phyloP scores from a whole-genome alignment of 1,140 invertebrate species.

The Megalonaias nervosa region DNA sequence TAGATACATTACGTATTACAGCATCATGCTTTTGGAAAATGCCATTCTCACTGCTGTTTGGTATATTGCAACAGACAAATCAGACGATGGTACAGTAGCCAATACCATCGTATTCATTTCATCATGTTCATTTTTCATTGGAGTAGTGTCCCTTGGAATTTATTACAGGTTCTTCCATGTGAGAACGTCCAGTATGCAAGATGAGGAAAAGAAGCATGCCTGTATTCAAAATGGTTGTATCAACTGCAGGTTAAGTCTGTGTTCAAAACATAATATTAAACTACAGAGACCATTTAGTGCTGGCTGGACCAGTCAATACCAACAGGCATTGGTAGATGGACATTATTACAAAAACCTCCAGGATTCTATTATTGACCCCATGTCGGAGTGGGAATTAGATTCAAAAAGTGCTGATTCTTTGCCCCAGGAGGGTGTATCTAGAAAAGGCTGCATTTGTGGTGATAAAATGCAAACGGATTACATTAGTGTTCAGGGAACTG shows the following conservation, averaged over 20 bases:
- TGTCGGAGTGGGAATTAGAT: slow-evolving; percentile 24
- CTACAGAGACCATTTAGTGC: slow-evolving; percentile 53
- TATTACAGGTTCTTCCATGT: slow-evolving; percentile 87
- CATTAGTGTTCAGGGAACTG: slow-evolving; percentile 40
- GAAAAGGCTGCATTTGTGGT: slow-evolving; percentile 16
- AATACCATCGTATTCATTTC: slow-evolving; percentile 74
- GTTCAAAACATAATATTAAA: slow-evolving; percentile 53
- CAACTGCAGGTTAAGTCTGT: slow-evolving; percentile 60
- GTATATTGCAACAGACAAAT: slow-evolving; percentile 53
- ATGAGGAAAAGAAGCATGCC: slow-evolving; percentile 35
- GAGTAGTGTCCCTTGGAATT: slow-evolving; percentile 87
- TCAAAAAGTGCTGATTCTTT: slow-evolving; percentile 37
- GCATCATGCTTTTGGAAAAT: slow-evolving; percentile 94
- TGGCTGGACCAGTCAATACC: slow-evolving; percentile 54
- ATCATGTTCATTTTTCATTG: slow-evolving; percentile 81
- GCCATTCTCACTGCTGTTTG: slow-evolving; percentile 73
- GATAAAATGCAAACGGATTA: slow-evolving; percentile 22
- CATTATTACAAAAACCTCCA: slow-evolving; percentile 59
- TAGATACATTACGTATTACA: slow-evolving; percentile 90
- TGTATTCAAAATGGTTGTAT: slow-evolving; percentile 51
- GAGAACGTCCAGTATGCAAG: slow-evolving; percentile 66
- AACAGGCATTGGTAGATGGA: slow-evolving; percentile 44
- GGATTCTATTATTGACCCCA: slow-evolving; percentile 46
- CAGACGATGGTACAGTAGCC: slow-evolving; percentile 21
- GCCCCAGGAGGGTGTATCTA: slow-evolving; percentile 16